Base-by-base conservation (phyloP, 2,113 vertebrate genomes). In the Calyptomena viridis region DNA sequence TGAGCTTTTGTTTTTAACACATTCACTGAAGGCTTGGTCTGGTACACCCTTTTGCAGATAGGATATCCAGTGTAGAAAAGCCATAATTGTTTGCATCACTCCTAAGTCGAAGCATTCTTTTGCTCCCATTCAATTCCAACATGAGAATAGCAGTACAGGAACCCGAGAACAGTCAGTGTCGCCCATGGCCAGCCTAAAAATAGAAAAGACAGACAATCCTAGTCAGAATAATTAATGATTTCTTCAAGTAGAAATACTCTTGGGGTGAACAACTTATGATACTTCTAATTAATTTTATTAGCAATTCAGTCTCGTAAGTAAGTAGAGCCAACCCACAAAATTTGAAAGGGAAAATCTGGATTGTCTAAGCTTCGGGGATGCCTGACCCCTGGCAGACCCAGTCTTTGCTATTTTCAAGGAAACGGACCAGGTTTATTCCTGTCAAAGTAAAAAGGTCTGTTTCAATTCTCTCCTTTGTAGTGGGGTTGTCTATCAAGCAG, bases 101-200 rank as follows among this genome's bases (percentile, higher is more conserved):
- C 53, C 46, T 73, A 76, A 33, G 75, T 66, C 5, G 7, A 39
- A 6, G 92, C 24, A 1, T 72, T 27, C 1, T 86, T 97, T 56
- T 95, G 94, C 53, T 98, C 97, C 98, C 98, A 98, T 86, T 98
- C 98, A 12, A 98, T 98, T 87, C 98, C 98, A 78, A 98, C 94
- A 0, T 98, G 98, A 37, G 98, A 83, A 21, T 98, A 98, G 92
- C 98, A 98, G 93, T 98, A 98, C 42, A 98, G 97, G 92, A 98
- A 98, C 46, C 96, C 97, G 1, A 98, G 93, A 62, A 98, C 97
- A 63, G 96, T 97, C 33, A 98, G 95, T 3, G 98, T 98, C 8
- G 56, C 97, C 97, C 98, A 98, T 0, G 98, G 98, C 98, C 98
- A 98, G 68, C 98, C 98, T 98, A 87, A 47, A 94, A 95, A 96